Percentiles rank a stretch among this genome's conserved stretches.
phyloP scores from a whole-genome alignment of 2,797 vertebrate species.

The Sebastes ruberrimus region DNA sequence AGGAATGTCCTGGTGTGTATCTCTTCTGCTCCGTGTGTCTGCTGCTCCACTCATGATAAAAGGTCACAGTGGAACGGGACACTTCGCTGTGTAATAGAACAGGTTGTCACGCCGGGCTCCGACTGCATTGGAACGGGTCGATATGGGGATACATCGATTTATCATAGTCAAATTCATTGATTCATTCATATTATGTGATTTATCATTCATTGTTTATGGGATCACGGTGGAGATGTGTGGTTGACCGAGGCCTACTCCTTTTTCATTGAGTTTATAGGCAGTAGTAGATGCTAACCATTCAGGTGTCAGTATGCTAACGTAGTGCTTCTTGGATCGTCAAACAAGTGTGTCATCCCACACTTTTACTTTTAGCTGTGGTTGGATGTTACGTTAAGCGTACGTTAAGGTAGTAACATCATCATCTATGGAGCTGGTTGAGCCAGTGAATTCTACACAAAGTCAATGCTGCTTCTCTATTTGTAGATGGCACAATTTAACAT shows the following conservation, averaged over 20 bases:
- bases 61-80: conserved; percentile 27
- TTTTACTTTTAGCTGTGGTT: too few species aligned
- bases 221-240: background rate
- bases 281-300: background rate
- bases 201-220: background rate
- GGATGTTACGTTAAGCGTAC: too few species aligned
- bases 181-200: background rate
- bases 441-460: background rate
- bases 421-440: background rate
- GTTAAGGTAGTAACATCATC: background rate
- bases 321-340: too few species aligned
- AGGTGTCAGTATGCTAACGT: background rate
- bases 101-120: background rate
- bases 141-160: background rate
- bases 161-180: background rate
- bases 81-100: background rate
- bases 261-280: background rate
- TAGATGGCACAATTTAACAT: too few species aligned
- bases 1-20: conserved; percentile 83
- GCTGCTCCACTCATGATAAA: conserved; percentile 39
- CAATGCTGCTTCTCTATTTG: background rate
- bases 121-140: background rate
- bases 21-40: conserved; percentile 74
- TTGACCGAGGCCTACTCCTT: background rate
- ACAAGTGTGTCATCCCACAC: background rate